A percentile compares a stretch with the other conserved stretches of the same genome.
Conservation (phyloP, 1,140 invertebrate genomes). For the Drosophila pruinosa region DNA sequence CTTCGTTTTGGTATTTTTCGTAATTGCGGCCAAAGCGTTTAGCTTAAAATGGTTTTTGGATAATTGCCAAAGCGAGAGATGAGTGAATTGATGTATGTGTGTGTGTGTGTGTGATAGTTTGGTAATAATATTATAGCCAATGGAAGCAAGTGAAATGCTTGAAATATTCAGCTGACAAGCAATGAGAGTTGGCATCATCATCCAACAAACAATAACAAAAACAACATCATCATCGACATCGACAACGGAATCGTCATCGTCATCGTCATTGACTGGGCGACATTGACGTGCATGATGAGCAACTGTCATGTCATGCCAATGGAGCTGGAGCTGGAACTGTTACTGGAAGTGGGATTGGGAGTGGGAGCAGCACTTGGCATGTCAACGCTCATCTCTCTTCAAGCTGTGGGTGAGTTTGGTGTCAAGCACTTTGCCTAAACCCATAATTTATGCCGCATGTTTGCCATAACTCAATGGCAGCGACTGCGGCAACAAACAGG, state of each 20-base stretch:
- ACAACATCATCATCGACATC: background rate
- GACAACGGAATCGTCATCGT: background rate
- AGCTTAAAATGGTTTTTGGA: slow-evolving; percentile 46
- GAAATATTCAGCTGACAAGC: slow-evolving; percentile 60
- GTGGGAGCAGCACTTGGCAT: slow-evolving; percentile 58
- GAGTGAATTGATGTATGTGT: slow-evolving; percentile 4
- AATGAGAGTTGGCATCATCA: slow-evolving; percentile 68
- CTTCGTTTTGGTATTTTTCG: slow-evolving; percentile 24
- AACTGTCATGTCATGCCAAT: slow-evolving; percentile 64
- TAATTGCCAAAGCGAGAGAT: slow-evolving; percentile 37
- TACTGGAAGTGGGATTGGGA: background rate
- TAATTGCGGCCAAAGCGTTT: slow-evolving; percentile 53
- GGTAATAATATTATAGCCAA: slow-evolving; percentile 49
- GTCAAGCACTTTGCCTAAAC: slow-evolving; percentile 41
- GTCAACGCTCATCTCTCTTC: slow-evolving; percentile 57
- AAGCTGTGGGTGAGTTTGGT: slow-evolving; percentile 27
- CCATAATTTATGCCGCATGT: slow-evolving; percentile 79
- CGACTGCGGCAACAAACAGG: background rate
- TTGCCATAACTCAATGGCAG: slow-evolving; percentile 77
- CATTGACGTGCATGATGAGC: slow-evolving; percentile 53
- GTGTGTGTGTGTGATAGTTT: slow-evolving; percentile 35
- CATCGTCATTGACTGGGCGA: slow-evolving; percentile 19
- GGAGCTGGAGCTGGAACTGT: background rate
- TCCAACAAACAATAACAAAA: too few relatives aligned
- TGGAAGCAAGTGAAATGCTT: slow-evolving; percentile 33